Conservation (phyloP, 1,140 invertebrate genomes). For the Mycetomoellerius zeteki region DNA sequence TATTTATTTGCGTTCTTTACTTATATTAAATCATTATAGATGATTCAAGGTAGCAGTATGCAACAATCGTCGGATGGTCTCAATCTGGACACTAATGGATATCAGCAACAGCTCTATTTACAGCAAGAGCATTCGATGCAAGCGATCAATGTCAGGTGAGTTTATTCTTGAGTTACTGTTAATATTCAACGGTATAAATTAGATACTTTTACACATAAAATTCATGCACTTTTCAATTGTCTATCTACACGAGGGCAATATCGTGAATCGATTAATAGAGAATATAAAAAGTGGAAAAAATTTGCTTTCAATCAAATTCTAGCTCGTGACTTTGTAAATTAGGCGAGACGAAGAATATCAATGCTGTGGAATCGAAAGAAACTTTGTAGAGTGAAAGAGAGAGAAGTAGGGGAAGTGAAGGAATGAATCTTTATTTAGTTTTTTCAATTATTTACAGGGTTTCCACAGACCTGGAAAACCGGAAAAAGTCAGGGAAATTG, state of each 20-base stretch:
- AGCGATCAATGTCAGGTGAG: constrained; percentile 85
- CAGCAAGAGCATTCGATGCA: constrained; percentile 87
- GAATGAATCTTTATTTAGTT: too few species aligned
- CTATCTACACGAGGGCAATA: background rate
- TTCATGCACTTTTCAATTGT: background rate
- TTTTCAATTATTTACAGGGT: too few species aligned
- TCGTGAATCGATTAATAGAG: background rate
- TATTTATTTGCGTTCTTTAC: background rate
- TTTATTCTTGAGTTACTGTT: background rate
- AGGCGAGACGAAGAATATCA: background rate
- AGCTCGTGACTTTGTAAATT: constrained; percentile 6
- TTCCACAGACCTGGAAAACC: too few species aligned
- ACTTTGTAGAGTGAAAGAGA: background rate
- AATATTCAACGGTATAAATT: background rate
- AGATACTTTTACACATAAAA: background rate
- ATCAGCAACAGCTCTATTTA: constrained; percentile 91
- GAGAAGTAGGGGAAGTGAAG: background rate
- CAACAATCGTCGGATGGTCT: constrained; percentile 90
- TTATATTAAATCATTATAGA: constrained; percentile 77
- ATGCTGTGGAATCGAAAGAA: background rate
- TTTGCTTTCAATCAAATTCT: background rate
- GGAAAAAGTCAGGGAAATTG: too few species aligned
- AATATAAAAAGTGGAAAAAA: background rate
- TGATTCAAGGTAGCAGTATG: constrained; percentile 88
- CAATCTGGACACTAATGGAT: constrained; percentile 89